phyloP scores from a whole-genome alignment of 1,140 invertebrate genomes.

The Drosophila insularis region DNA sequence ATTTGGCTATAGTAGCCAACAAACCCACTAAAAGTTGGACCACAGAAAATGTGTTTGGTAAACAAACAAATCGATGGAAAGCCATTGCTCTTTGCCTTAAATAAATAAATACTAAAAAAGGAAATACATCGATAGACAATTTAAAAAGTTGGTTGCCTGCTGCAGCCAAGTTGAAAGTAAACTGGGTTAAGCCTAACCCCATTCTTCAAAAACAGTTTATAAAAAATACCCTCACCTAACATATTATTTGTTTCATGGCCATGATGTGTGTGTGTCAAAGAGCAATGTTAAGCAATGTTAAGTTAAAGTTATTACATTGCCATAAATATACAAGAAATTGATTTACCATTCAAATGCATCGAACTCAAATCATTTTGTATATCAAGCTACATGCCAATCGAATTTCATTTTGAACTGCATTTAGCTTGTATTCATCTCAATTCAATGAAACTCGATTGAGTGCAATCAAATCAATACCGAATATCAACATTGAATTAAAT shows the following conservation, averaged over 20 bases:
- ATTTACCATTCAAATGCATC: not conserved
- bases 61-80: slow-evolving; percentile 12
- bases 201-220: not conserved
- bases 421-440: slow-evolving; percentile 44
- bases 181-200: slow-evolving; percentile 35
- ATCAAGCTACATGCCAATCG: slow-evolving; percentile 42
- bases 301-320: slow-evolving; percentile 1
- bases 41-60: slow-evolving; percentile 11
- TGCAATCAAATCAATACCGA: slow-evolving; percentile 45
- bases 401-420: slow-evolving; percentile 44
- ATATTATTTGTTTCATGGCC: not conserved
- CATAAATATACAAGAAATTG: slow-evolving; percentile 2
- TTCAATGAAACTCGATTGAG: slow-evolving; percentile 56
- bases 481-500: slow-evolving; percentile 18
- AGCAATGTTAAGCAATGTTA: slow-evolving; percentile 6
- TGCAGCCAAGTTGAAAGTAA: slow-evolving; percentile 26
- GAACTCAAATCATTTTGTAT: too few relatives aligned
- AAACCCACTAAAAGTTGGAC: not conserved
- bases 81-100: slow-evolving; percentile 9
- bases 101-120: not conserved
- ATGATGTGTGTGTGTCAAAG: not conserved
- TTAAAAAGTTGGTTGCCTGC: not conserved
- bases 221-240: not conserved
- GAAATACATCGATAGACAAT: not conserved
- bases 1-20: not conserved